Evolutionary conservation across 2,797 vertebrate species (phyloP), one percentile per base, ranked within the genome.

Genomic region (Enteromius afrohamiltoni): DNA sequence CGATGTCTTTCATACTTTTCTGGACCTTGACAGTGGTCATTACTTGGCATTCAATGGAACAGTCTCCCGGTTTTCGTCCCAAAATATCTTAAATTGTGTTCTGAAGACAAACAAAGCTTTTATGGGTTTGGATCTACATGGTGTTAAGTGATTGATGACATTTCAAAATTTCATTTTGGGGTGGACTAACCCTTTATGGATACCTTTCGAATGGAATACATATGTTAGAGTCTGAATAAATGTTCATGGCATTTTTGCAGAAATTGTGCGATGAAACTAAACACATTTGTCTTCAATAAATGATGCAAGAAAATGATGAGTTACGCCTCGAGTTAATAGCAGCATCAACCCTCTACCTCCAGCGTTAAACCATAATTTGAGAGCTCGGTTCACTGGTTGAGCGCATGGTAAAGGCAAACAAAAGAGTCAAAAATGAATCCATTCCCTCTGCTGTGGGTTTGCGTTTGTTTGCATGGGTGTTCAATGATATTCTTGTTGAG

Each of bases 381-480:
- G 80, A n/a, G 14, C 80, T 60, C 9, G 10, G 69, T 74, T 73
- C 21, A 82, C 64, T 68, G 87, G 64, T 73, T 31, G 13, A 71
- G 55, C 64, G 58, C 70, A 49, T 21, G 11, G 37, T 17, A 51
- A 71, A 58, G 64, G 53, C 80, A 82, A 86, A 87, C 82, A 84
- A 37, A 73, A 77, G 75, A 31, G 55, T 83, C 55, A 23, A 71
- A 82, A 75, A 68, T 29, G 40, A 77, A 53, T 79, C 51, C 65
- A 51, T 40, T 79, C 47, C 74, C 53, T 71, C 21, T 62, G 71
- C 77, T 17, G 37, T 75, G 82, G 79, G 45, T 70, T 73, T 58
- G 70, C 45, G n/a, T 69, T 77, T 74, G 65, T 80, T 85, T 85
- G 83, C 83, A 83, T 67, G 69, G 62, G 79, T 47, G 85, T 86